phyloP scores from a whole-genome alignment of 1,140 invertebrate species.

The Drosophila grimshawi region DNA sequence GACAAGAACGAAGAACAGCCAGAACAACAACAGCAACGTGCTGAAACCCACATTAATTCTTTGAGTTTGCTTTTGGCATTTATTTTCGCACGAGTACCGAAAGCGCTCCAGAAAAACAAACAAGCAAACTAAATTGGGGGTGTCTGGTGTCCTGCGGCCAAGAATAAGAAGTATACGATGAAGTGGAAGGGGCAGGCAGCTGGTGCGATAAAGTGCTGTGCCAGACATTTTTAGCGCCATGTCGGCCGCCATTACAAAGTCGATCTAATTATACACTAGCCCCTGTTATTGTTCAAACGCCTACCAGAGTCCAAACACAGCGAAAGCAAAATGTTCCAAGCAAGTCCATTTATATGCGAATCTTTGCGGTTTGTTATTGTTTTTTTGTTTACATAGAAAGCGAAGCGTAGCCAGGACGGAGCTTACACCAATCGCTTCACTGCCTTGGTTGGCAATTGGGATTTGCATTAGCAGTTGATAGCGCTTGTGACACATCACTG shows the following conservation, averaged over 20 bases:
- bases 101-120: conserved; percentile 22
- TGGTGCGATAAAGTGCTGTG: conserved; percentile 60
- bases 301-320: conserved; percentile 12
- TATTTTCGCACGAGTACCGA: conserved; percentile 41
- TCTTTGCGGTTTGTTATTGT: conserved; percentile 48
- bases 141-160: conserved; percentile 45
- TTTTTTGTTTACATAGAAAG: conserved; percentile 28
- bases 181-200: not conserved
- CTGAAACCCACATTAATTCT: conserved; percentile 49
- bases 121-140: conserved; percentile 48
- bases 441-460: conserved; percentile 23
- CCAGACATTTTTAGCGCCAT: conserved; percentile 67
- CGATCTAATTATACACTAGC: conserved; percentile 66
- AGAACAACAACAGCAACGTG: conserved; percentile 27
- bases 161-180: not conserved
- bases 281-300: conserved; percentile 51
- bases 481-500: conserved; percentile 23
- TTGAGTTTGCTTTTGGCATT: conserved; percentile 62
- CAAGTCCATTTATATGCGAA: conserved; percentile 60
- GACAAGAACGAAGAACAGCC: not conserved
- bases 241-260: conserved; percentile 66
- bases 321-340: conserved; percentile 25
- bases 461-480: conserved; percentile 51
- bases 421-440: conserved; percentile 46
- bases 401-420: conserved; percentile 8